Evolutionary conservation across 2,797 vertebrate genomes (phyloP).

Genomic region (Coccyzus lansbergi): DNA sequence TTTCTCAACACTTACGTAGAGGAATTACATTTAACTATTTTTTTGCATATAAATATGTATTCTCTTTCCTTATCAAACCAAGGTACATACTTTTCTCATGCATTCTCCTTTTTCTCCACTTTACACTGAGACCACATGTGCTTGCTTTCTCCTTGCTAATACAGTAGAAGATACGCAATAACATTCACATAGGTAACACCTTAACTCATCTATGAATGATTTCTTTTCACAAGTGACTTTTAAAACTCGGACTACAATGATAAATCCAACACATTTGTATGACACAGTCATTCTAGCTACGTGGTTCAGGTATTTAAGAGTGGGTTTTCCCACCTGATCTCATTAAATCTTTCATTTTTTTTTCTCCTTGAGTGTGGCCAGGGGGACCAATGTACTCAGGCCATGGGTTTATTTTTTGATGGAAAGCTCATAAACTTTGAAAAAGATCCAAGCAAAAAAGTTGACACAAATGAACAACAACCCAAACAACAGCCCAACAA

Average conservation of each 20-base stretch:
- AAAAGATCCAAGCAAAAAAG: background rate
- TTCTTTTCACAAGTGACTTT: background rate
- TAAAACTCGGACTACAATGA: background rate
- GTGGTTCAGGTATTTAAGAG: background rate
- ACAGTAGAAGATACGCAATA: background rate
- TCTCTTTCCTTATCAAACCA: background rate
- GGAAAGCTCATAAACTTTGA: background rate
- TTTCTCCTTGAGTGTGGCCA: background rate
- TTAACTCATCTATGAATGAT: background rate
- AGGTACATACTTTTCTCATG: background rate
- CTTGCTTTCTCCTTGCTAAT: background rate
- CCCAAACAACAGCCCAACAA: too few relatives aligned
- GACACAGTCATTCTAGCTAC: background rate
- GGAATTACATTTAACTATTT: background rate
- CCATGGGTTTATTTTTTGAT: background rate
- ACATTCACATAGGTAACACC: background rate
- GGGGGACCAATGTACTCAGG: background rate
- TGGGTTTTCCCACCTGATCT: background rate
- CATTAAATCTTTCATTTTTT: background rate
- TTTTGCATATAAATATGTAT: background rate
- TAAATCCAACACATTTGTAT: background rate
- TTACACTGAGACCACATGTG: background rate
- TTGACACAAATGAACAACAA: background rate
- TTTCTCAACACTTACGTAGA: background rate
- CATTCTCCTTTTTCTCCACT: background rate